phyloP scores from a whole-genome alignment of 2,888 invertebrate genomes.

The Eupithecia tripunctaria region DNA sequence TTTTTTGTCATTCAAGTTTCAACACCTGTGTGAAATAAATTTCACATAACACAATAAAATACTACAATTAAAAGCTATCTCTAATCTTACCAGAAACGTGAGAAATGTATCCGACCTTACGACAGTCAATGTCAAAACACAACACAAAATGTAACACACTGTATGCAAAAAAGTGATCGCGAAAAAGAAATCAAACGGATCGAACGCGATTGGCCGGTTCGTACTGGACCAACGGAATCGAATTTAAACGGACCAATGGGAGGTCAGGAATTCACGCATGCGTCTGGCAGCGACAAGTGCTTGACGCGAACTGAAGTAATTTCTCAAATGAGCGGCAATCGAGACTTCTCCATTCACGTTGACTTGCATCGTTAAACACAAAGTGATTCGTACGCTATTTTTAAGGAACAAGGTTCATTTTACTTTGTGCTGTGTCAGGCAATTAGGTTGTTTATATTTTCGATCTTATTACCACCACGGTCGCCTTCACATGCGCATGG shows the following conservation, averaged over 20 bases:
- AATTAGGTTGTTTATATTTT: slow-evolving; percentile 49
- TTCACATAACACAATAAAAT: slow-evolving; percentile 50
- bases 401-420: slow-evolving; percentile 26
- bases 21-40: slow-evolving; percentile 45
- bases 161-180: slow-evolving; percentile 66
- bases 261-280: slow-evolving; percentile 55
- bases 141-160: slow-evolving; percentile 72
- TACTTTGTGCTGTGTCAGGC: slow-evolving; percentile 28
- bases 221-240: slow-evolving; percentile 65
- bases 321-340: slow-evolving; percentile 75
- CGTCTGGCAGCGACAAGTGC: slow-evolving; percentile 68
- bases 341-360: slow-evolving; percentile 75
- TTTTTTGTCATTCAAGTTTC: slow-evolving; percentile 31
- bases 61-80: slow-evolving; percentile 60
- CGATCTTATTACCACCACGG: slow-evolving; percentile 68
- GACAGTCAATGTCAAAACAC: slow-evolving; percentile 70
- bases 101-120: slow-evolving; percentile 74
- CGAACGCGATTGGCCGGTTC: slow-evolving; percentile 74
- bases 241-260: slow-evolving; percentile 70
- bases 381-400: slow-evolving; percentile 45
- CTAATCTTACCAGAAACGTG: slow-evolving; percentile 70
- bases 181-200: slow-evolving; percentile 75
- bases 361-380: slow-evolving; percentile 52
- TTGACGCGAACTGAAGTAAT: slow-evolving; percentile 74
- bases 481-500: slow-evolving; percentile 80